Conservation (phyloP, 2,888 invertebrate genomes). For the Plemyria rubiginata region DNA sequence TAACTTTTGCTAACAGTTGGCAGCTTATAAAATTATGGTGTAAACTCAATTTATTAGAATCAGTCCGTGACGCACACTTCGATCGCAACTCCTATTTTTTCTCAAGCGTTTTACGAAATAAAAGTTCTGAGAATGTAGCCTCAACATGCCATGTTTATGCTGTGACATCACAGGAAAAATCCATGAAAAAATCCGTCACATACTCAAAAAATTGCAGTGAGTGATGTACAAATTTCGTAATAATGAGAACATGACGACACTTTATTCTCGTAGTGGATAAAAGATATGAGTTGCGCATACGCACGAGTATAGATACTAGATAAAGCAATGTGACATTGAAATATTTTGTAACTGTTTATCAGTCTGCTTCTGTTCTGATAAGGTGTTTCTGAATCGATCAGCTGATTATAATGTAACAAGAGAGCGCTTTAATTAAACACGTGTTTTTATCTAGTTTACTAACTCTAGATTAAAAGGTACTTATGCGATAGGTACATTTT, state of each 20-base stretch:
- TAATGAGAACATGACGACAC: constrained; percentile 37
- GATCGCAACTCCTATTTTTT: neutral
- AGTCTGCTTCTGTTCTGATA: constrained; percentile 14
- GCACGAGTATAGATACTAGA: constrained; percentile 1
- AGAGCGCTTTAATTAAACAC: too few species aligned
- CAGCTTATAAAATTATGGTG: too few species aligned
- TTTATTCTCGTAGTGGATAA: neutral
- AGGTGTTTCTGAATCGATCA: neutral
- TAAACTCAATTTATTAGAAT: too few species aligned
- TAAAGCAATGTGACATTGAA: constrained; percentile 13
- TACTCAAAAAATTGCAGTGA: neutral
- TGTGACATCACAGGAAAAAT: constrained; percentile 32
- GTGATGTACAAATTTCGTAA: constrained; percentile 34
- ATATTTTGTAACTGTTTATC: constrained; percentile 13
- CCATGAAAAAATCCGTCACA: constrained; percentile 20
- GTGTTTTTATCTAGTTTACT: too few species aligned
- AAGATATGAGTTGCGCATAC: constrained; percentile 18
- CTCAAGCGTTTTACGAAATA: neutral
- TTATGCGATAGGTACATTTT: too few species aligned
- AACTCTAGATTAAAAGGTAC: too few species aligned
- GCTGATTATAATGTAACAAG: too few species aligned
- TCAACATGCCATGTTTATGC: neutral
- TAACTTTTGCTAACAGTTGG: too few species aligned
- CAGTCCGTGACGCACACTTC: too few species aligned
- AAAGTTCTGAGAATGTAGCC: neutral